These are phyloP conservation scores for Tangara arthus DNA, from an alignment of 2,797 vertebrate genomes.

Conservation along the genomic window DNA sequence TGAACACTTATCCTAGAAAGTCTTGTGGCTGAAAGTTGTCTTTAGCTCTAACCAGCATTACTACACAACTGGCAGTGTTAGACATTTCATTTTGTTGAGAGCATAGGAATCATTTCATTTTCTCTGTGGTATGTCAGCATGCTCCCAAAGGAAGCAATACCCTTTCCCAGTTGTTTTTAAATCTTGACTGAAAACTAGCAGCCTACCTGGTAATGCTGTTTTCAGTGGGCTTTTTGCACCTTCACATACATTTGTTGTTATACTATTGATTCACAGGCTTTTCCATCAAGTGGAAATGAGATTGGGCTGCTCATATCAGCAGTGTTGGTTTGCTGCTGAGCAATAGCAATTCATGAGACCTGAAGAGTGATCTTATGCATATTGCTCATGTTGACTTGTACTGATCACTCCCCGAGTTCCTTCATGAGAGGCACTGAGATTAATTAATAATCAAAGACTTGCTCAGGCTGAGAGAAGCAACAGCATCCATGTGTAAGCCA, in stretches of 20 bases:
- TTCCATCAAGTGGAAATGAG: not conserved
- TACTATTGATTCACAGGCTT: not conserved
- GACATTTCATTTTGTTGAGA: not conserved
- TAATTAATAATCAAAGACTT: not conserved
- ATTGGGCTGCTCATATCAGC: not conserved
- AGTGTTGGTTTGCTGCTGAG: not conserved
- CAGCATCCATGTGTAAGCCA: not conserved
- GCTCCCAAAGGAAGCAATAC: not conserved
- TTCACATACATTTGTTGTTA: not conserved
- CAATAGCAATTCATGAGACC: not conserved
- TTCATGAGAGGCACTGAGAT: not conserved
- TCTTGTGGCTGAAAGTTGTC: not conserved
- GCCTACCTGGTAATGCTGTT: not conserved
- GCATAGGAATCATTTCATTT: constrained; percentile 41
- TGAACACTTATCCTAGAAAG: not conserved
- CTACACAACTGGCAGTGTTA: not conserved
- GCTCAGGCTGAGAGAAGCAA: not conserved
- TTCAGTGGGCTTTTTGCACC: not conserved
- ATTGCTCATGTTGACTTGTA: not conserved
- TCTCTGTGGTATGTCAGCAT: not conserved
- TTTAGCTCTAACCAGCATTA: not conserved
- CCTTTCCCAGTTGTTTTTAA: not conserved
- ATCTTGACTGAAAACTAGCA: not conserved
- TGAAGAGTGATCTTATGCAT: not conserved
- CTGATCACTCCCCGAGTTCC: not conserved